Percentiles rank a stretch among this genome's conserved stretches.
Conservation (phyloP, 1,140 invertebrate genomes). For the Formica exsecta region DNA sequence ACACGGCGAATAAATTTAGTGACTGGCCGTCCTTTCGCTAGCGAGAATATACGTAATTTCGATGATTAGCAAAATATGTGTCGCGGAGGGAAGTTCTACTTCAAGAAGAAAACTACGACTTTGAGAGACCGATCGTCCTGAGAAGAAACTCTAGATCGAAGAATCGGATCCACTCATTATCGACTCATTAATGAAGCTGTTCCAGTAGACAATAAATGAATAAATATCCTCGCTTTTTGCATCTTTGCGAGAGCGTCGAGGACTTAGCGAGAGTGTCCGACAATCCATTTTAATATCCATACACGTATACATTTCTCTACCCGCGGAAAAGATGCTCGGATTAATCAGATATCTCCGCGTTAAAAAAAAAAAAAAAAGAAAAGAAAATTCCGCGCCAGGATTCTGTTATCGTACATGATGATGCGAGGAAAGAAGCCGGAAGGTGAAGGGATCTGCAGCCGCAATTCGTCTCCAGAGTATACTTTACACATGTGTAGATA, state of each 20-base stretch:
- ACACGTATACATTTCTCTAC: conserved; percentile 15
- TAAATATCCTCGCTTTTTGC: conserved; percentile 9
- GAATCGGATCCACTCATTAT: background rate
- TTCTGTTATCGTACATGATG: background rate
- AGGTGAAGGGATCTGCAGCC: background rate
- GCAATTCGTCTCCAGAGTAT: conserved; percentile 58
- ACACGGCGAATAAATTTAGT: background rate
- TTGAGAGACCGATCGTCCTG: background rate
- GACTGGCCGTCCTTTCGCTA: background rate
- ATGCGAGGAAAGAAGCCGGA: conserved; percentile 6
- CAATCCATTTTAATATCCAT: conserved; percentile 47
- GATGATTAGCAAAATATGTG: background rate
- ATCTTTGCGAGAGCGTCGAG: background rate
- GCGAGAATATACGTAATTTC: background rate
- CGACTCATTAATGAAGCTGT: conserved; percentile 7
- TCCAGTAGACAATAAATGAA: conserved; percentile 52
- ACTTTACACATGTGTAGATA: conserved; percentile 76
- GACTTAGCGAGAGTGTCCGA: conserved; percentile 26
- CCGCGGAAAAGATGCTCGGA: background rate
- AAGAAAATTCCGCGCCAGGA: background rate
- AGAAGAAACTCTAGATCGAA: background rate
- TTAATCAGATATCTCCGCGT: conserved; percentile 25
- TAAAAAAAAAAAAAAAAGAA: background rate
- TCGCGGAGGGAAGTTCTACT: background rate
- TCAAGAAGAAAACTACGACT: background rate